Percentiles rank a stretch among this genome's conserved stretches.
Evolutionary conservation across 2,797 vertebrate species (phyloP).

Genomic region (Alca torda): DNA sequence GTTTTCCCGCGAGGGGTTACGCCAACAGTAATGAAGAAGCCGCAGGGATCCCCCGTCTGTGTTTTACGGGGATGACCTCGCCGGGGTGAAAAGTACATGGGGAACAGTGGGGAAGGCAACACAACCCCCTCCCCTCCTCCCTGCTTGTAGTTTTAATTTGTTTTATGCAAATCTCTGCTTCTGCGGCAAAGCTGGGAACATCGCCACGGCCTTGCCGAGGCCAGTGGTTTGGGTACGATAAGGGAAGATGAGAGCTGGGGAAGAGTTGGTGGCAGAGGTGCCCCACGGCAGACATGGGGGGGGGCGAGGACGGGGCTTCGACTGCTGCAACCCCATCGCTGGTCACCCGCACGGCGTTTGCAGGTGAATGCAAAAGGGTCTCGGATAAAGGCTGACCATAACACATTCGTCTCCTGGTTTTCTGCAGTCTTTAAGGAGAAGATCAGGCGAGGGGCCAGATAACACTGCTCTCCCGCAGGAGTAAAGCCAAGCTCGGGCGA

Average conservation of each 20-base stretch:
- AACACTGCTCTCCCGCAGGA: rapidly evolving
- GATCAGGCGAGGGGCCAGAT: neutral
- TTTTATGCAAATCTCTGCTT: neutral
- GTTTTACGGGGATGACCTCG: neutral
- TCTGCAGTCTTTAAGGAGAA: neutral
- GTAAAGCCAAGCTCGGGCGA: neutral
- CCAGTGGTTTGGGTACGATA: rapidly evolving
- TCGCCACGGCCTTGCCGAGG: rapidly evolving
- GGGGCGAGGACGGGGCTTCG: too few relatives aligned
- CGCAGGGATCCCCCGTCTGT: neutral
- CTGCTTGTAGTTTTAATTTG: neutral
- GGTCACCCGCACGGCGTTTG: neutral
- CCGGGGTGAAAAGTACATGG: neutral
- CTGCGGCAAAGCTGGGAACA: neutral
- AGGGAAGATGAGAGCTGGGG: rapidly evolving
- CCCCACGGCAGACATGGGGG: neutral
- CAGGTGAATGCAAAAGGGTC: neutral
- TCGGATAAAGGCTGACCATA: neutral
- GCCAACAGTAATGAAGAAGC: neutral
- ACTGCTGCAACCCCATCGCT: neutral
- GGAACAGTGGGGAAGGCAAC: neutral
- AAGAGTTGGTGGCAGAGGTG: neutral
- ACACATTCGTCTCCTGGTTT: neutral
- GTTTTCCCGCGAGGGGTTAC: neutral
- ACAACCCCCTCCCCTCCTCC: neutral